Evolutionary conservation across 2,797 vertebrate species (phyloP).

Genomic region (Crossoptilon crossoptilon): DNA sequence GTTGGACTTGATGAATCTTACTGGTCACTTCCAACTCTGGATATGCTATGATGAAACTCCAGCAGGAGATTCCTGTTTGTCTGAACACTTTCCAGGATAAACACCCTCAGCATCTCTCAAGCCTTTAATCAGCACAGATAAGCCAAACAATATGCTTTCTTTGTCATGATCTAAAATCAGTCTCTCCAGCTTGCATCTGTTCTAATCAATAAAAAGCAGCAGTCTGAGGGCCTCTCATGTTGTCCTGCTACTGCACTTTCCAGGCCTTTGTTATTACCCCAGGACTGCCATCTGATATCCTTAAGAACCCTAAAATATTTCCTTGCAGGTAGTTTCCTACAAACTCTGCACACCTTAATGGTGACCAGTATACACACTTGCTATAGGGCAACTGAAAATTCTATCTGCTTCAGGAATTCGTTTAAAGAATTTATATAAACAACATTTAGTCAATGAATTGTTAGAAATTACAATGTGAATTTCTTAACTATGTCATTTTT

Average conservation of each 20-base stretch:
- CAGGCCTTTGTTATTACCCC: neutral
- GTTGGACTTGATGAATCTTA: no score
- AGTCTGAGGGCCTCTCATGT: neutral
- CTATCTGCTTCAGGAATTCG: accelerated
- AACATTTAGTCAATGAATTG: neutral
- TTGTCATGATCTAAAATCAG: neutral
- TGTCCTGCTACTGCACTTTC: neutral
- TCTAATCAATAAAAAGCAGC: neutral
- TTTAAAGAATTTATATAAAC: neutral
- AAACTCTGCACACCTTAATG: neutral
- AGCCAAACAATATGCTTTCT: neutral
- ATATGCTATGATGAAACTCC: neutral
- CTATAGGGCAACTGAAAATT: neutral
- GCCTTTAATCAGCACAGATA: neutral
- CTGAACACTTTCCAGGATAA: neutral
- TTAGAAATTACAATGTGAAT: neutral
- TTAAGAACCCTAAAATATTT: neutral
- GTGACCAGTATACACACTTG: accelerated
- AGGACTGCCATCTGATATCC: neutral
- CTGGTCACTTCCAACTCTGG: no score
- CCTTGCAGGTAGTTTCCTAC: neutral
- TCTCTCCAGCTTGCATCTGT: neutral
- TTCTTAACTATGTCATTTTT: neutral
- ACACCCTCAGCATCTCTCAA: accelerated
- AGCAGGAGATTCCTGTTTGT: neutral